Evolutionary conservation across 2,888 invertebrate species (phyloP).

Genomic region (Drosophila yooni): DNA sequence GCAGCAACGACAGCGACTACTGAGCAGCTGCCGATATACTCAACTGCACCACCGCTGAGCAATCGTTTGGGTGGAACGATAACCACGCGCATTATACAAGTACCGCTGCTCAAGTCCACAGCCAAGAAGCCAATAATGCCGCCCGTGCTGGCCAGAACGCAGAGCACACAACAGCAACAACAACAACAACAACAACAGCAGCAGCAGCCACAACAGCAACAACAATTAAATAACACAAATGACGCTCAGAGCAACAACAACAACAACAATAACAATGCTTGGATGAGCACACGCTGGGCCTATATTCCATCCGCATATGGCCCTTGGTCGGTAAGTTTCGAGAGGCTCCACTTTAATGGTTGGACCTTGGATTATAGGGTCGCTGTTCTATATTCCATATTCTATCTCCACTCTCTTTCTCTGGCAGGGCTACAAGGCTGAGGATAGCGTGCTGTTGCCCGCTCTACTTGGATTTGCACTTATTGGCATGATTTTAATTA

Average conservation of each 20-base stretch:
- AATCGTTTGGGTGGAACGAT: constrained; percentile 58
- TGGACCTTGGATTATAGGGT: constrained; percentile 2
- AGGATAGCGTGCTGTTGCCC: constrained; percentile 87
- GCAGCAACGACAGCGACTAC: constrained; percentile 22
- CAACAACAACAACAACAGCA: constrained; percentile 35
- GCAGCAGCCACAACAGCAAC: constrained; percentile 15
- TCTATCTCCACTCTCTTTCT: not conserved
- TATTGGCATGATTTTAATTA: constrained; percentile 86
- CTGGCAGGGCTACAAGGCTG: constrained; percentile 87
- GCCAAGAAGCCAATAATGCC: constrained; percentile 87
- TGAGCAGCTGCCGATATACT: constrained; percentile 14
- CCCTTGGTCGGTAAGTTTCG: constrained; percentile 88
- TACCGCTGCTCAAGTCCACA: constrained; percentile 84
- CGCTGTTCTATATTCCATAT: not conserved
- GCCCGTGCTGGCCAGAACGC: constrained; percentile 83
- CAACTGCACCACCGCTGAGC: constrained; percentile 35
- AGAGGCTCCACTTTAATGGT: not conserved
- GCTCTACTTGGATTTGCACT: constrained; percentile 85
- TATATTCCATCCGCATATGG: constrained; percentile 88
- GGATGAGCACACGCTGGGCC: constrained; percentile 88
- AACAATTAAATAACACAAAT: constrained; percentile 21
- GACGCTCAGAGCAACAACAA: constrained; percentile 58
- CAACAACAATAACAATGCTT: constrained; percentile 83
- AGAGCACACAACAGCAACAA: constrained; percentile 54
- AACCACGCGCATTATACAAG: constrained; percentile 83